A percentile compares a stretch with the other conserved stretches of the same genome.
These are phyloP conservation scores for Myocastor coypus DNA, from an alignment of 2,113 vertebrate species.

Conservation along the genomic window DNA sequence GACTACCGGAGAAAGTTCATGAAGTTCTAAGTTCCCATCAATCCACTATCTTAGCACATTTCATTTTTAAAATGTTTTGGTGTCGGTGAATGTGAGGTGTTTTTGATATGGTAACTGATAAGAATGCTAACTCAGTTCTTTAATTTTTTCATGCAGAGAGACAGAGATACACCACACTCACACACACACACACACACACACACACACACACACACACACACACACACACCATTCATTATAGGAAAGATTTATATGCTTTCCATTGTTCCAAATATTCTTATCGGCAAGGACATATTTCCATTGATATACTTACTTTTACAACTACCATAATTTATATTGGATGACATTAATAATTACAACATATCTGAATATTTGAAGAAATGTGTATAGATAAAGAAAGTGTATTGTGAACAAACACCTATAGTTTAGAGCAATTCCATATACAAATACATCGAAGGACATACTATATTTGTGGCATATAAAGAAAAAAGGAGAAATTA, in stretches of 20 bases:
- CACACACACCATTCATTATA: too few relatives aligned
- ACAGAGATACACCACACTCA: background rate
- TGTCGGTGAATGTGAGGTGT: background rate
- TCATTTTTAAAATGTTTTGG: background rate
- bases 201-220: background rate
- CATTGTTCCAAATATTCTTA: background rate
- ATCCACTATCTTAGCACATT: background rate
- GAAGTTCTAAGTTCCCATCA: background rate
- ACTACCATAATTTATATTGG: background rate
- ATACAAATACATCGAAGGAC: background rate
- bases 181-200: background rate
- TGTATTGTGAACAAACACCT: background rate
- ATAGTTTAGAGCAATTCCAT: background rate
- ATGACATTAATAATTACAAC: background rate
- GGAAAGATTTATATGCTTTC: background rate
- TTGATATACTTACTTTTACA: background rate
- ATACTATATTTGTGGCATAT: background rate
- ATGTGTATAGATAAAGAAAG: background rate
- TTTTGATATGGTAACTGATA: background rate
- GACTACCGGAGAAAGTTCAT: background rate
- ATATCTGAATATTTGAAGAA: background rate
- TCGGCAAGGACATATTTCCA: background rate
- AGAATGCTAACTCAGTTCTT: background rate
- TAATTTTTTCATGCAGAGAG: background rate
- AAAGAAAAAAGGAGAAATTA: background rate